These are phyloP conservation scores for Cyprinodon diabolis DNA, from an alignment of 2,797 vertebrate species.

Conservation along the genomic window DNA sequence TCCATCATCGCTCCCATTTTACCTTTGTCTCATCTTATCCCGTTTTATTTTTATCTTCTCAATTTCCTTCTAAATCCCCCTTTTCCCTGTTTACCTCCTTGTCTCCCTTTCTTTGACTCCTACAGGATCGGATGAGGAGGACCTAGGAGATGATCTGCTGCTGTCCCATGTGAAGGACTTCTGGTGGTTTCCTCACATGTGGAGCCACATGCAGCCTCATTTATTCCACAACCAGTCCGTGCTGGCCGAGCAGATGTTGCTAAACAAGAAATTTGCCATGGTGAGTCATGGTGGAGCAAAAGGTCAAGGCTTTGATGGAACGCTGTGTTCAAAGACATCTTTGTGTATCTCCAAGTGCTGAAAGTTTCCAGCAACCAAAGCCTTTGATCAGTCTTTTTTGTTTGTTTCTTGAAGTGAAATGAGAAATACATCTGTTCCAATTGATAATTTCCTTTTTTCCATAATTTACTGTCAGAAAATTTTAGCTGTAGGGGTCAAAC, in stretches of 20 bases:
- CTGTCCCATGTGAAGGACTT: constrained; percentile 95
- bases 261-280: constrained; percentile 97
- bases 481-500: background rate
- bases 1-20: constrained; percentile 35
- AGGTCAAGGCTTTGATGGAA: constrained; percentile 44
- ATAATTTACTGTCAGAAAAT: background rate
- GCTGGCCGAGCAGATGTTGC: constrained; percentile 96
- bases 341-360: constrained; percentile 3
- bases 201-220: constrained; percentile 99
- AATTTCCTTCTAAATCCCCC: constrained; percentile 29
- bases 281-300: constrained; percentile 80
- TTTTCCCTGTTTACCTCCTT: constrained; percentile 9
- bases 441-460: background rate
- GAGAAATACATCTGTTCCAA: background rate
- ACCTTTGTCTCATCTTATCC: constrained; percentile 25
- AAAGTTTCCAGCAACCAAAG: background rate
- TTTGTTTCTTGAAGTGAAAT: background rate
- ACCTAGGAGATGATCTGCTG: constrained; percentile 94
- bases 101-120: background rate
- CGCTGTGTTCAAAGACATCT: background rate
- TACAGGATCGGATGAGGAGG: constrained; percentile 95
- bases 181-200: constrained; percentile 99
- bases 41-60: constrained; percentile 39
- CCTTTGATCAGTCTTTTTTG: background rate
- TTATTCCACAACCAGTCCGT: constrained; percentile 99